These are phyloP conservation scores for Nemotelus pantherinus DNA, from an alignment of 2,888 invertebrate species.

Conservation along the genomic window DNA sequence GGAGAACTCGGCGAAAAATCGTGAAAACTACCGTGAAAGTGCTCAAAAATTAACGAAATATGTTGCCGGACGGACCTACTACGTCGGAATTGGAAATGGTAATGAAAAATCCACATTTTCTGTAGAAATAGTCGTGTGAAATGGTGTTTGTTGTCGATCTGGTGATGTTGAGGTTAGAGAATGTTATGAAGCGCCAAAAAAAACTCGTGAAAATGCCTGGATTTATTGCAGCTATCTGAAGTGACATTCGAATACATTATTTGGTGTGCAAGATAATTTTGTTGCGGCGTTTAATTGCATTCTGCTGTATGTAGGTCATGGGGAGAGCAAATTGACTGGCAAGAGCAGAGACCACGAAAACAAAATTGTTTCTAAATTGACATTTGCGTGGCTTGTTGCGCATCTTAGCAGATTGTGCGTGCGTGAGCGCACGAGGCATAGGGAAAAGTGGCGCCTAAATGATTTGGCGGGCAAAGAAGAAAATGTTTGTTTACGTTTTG, in stretches of 20 bases:
- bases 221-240: neutral
- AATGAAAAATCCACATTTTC: conserved; percentile 9
- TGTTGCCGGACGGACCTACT: conserved; percentile 49
- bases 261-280: neutral
- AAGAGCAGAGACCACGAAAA: conserved; percentile 32
- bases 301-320: conserved; percentile 38
- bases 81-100: conserved; percentile 49
- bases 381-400: neutral
- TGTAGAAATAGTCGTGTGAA: conserved; percentile 5
- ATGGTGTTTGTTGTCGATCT: conserved; percentile 29
- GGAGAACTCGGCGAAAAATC: neutral
- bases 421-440: neutral
- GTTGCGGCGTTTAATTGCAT: neutral
- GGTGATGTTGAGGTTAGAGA: conserved; percentile 45
- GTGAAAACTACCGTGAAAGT: conserved; percentile 11
- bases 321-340: neutral
- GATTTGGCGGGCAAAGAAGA: conserved; percentile 36
- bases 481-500: conserved; percentile 30
- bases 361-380: conserved; percentile 10
- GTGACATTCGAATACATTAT: neutral
- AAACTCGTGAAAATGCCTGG: neutral
- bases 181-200: conserved; percentile 48
- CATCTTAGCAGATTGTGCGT: neutral
- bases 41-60: conserved; percentile 18
- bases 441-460: neutral